Evolutionary conservation across 2,113 vertebrate genomes (phyloP).

Genomic region (Oreamnos americanus): DNA sequence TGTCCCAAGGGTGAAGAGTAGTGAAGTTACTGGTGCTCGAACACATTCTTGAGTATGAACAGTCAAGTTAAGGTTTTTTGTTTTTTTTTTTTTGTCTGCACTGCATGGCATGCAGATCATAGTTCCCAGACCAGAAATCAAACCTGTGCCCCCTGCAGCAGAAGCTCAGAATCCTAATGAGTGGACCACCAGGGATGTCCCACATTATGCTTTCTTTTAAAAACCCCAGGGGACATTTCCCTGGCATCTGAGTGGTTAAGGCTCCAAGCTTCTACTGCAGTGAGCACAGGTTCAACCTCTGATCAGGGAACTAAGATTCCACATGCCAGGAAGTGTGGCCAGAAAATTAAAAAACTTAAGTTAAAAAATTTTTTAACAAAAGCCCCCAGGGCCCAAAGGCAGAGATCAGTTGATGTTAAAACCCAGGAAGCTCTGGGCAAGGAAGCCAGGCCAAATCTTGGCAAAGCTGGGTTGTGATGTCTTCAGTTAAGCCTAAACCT

Average conservation of each 20-base stretch:
- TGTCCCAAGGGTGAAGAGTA: background rate
- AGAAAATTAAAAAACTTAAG: background rate
- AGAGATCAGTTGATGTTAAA: background rate
- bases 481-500: background rate
- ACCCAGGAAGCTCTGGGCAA: background rate
- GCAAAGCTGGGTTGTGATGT: background rate
- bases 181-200: background rate
- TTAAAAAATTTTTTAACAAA: background rate
- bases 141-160: background rate
- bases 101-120: background rate
- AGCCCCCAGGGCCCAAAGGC: background rate
- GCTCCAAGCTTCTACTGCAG: background rate
- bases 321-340: background rate
- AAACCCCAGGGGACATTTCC: background rate
- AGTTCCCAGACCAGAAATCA: background rate
- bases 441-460: background rate
- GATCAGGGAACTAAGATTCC: background rate
- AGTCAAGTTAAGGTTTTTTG: background rate
- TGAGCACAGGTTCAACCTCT: background rate
- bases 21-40: background rate
- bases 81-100: background rate
- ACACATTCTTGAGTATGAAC: background rate
- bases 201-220: background rate
- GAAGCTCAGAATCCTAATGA: background rate
- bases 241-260: background rate